Base-by-base conservation (phyloP, 2,113 vertebrate genomes). In the Argyrosomus japonicus region DNA sequence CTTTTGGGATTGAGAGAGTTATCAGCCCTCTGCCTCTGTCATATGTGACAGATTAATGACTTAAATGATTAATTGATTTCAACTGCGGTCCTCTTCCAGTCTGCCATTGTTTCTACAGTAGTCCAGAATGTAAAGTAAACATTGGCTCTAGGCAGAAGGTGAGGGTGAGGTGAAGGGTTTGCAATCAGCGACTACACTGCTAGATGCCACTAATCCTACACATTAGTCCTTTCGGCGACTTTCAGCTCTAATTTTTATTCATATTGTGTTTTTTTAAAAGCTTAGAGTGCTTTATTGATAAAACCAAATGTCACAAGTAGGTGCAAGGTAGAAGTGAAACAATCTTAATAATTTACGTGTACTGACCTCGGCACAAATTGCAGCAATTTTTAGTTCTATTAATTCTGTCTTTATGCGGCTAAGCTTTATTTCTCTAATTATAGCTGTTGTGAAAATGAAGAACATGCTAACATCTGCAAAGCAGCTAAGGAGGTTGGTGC, bases 11-110 rank as follows among this genome's bases (percentile, higher is more conserved):
- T 60, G 61, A 81, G 36, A 54, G 57, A 53, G 23, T 72, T n/a
- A 29, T 57, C 23, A 23, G 29, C 70, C 74, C 54, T 64, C 64
- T 62, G 56, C 64, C 68, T 68, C 21, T 40, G 64, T 85, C 75
- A 68, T 75, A 88, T 74, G 36, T 40, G 36, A 40, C 36, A 40
- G 36, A 40, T 40, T 40, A 40, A 40, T 40, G 8, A 40, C 36
- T 45, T 45, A 45, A 45, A 45, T 11, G 12, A 45, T 40, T 13
- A 15, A 19, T 54, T 65, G 5, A 32, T 32, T 6, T 32, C 5
- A 32, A 32, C 32, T 32, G 32, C 32, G 32, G 5, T 32, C 32
- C 5, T 32, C 32, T 6, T 32, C 32, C 32, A 32, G 32, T 32
- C 32, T 32, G 32, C 32, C 32, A 6, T 32, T 32, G 32, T 32